These are phyloP conservation scores for Drosophila insularis DNA, from an alignment of 1,140 invertebrate species.

Conservation along the genomic window DNA sequence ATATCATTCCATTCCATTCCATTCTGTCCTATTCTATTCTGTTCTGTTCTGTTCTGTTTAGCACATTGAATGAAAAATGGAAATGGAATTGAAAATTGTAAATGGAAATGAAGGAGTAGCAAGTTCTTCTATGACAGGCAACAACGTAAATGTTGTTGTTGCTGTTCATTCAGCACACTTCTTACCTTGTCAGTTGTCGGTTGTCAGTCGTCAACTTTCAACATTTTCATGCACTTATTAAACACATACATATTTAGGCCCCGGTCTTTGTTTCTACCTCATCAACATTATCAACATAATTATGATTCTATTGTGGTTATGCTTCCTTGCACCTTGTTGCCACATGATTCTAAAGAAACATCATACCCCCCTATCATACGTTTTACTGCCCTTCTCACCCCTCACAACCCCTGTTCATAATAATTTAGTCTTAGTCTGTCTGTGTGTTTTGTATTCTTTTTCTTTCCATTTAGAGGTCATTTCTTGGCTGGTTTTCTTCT, in stretches of 20 bases:
- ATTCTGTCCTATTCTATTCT: too few species aligned
- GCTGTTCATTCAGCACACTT: slow-evolving; percentile 6
- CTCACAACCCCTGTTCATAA: too few species aligned
- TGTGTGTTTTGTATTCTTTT: slow-evolving; percentile 36
- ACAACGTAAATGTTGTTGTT: neutral
- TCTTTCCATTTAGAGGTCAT: slow-evolving; percentile 68
- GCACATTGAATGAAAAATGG: slow-evolving; percentile 56
- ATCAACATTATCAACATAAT: slow-evolving; percentile 35
- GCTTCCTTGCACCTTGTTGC: slow-evolving; percentile 73
- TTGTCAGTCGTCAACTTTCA: slow-evolving; percentile 28
- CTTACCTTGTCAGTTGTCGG: slow-evolving; percentile 8
- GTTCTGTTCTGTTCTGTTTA: slow-evolving; percentile 72
- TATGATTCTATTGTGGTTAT: slow-evolving; percentile 55
- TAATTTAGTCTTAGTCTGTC: neutral
- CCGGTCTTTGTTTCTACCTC: slow-evolving; percentile 32
- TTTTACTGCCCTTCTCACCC: neutral
- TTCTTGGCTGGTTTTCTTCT: slow-evolving; percentile 31
- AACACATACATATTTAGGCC: slow-evolving; percentile 44
- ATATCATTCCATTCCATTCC: neutral
- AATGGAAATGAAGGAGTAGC: slow-evolving; percentile 24
- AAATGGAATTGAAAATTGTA: neutral
- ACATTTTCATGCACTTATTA: slow-evolving; percentile 47
- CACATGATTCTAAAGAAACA: slow-evolving; percentile 37
- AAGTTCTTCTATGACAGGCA: slow-evolving; percentile 64
- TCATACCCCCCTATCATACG: neutral